phyloP scores from a whole-genome alignment of 2,797 vertebrate species.

The Sebastes taczanowskii region DNA sequence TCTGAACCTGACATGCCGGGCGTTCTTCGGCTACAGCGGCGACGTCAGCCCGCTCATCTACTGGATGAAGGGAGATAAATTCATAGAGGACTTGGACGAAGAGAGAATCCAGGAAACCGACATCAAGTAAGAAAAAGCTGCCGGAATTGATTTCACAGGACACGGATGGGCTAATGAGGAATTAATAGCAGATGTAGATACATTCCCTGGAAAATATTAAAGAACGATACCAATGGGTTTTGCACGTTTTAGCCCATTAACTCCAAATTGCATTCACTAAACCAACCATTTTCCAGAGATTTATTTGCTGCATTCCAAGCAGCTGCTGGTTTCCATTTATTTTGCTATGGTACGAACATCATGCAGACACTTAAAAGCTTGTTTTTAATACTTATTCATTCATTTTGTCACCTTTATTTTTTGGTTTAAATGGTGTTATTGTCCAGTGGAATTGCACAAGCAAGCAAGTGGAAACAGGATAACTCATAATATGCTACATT shows the following conservation, averaged over 20 bases:
- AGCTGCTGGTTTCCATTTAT: constrained; percentile 31
- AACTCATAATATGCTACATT: neutral
- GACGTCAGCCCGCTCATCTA: constrained; percentile 96
- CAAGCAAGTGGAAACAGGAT: neutral
- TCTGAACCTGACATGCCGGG: constrained; percentile 95
- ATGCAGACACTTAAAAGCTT: constrained; percentile 2
- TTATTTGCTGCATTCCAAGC: constrained; percentile 34
- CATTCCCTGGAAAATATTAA: constrained; percentile 55
- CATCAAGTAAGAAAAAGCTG: constrained; percentile 89
- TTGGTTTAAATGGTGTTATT: neutral
- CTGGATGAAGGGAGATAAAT: constrained; percentile 99
- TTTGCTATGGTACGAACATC: constrained; percentile 12
- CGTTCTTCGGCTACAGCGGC: constrained; percentile 96
- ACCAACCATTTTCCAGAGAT: constrained; percentile 44
- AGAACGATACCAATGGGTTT: constrained; percentile 28
- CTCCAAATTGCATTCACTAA: constrained; percentile 55
- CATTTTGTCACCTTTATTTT: constrained; percentile 18
- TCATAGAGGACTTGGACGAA: constrained; percentile 98
- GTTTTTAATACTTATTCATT: constrained; percentile 27
- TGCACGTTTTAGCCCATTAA: constrained; percentile 67
- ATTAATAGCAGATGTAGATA: constrained; percentile 36
- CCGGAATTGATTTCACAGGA: neutral
- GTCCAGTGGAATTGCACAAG: neutral
- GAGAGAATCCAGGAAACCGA: constrained; percentile 94
- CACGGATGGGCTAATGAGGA: constrained; percentile 27